Evolutionary conservation across 2,888 invertebrate species (phyloP), one percentile per base, ranked within the genome.

Genomic region (Meteorus cinctellus): DNA sequence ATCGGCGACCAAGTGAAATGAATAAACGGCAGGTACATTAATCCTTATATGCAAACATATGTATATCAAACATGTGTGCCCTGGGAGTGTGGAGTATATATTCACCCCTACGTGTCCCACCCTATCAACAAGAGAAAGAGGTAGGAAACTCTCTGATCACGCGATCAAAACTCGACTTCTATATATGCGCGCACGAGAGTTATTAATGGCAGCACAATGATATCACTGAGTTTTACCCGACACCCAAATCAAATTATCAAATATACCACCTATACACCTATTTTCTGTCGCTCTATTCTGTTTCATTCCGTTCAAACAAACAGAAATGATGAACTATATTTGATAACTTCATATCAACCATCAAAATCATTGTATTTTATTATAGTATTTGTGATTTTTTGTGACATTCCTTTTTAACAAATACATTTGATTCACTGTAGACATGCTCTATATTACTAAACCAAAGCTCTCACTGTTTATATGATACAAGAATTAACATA

Each of bases 121-220:
- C 19, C 19, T 19, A 55, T 0, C 48, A 48, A 19, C 8, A 55
- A 2, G n/a, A 55, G n/a, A 55, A n/a, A 8, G 55, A 19, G 19
- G 19, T 55, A 55, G 55, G 19, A 8, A 55, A 24, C 55, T 16
- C 79, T 82, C 81, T 82, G 81, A 85, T 87, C 88, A 87, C 88
- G 87, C 88, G 87, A 88, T 87, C 85, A 83, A 82, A 83, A 82
- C 83, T 79, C 76, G 70, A 76, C 77, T 78, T 72, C 74, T 29
- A 27, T 34, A n/a, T 12, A 19, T 31, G 34, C 29, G 55, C 27
- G 34, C 31, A 69, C 55, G 19, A 29, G 29, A 69, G 29, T 55
- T 6, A 68, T 24, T n/a, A 69, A 19, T 55, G 51, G 34, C 31
- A 29, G 27, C 16, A 51, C 31, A 69, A 69, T 69, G 31, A 69